phyloP scores from a whole-genome alignment of 2,113 vertebrate species.

The Odontesthes bonariensis region DNA sequence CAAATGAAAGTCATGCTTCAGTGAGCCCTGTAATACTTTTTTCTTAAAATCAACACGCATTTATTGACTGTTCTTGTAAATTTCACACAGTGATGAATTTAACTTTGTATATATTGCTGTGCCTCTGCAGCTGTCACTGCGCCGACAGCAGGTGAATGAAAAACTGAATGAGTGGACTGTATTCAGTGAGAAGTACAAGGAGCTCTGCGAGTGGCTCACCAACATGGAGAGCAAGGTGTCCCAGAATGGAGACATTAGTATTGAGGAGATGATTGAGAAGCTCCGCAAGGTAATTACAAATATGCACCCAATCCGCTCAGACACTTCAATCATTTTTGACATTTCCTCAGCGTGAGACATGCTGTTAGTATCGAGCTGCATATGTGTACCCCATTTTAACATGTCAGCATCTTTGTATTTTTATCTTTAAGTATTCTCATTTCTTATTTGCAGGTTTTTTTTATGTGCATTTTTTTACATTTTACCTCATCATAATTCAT shows the following conservation, averaged over 20 bases:
- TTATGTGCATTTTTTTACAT: no score
- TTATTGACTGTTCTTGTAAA: not conserved
- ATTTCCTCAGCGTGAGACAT: not conserved
- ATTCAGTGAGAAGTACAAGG: conserved; percentile 95
- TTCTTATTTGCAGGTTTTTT: not conserved
- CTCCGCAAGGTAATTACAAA: conserved; percentile 89
- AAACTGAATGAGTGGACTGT: conserved; percentile 94
- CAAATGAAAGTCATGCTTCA: conserved; percentile 39
- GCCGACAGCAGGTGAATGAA: conserved; percentile 90
- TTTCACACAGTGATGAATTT: not conserved
- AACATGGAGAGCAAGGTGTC: conserved; percentile 97
- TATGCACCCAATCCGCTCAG: no score
- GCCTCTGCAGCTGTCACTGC: conserved; percentile 87
- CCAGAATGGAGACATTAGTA: conserved; percentile 95
- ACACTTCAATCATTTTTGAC: not conserved
- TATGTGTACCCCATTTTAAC: not conserved
- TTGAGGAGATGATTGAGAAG: conserved; percentile 98
- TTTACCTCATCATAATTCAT: not conserved
- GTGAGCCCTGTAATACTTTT: not conserved
- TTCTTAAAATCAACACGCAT: not conserved
- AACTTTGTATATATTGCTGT: conserved; percentile 1
- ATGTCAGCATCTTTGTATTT: not conserved
- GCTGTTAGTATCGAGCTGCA: not conserved
- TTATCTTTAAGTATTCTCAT: not conserved
- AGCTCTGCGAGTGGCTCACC: conserved; percentile 96